Percentiles rank a stretch among this genome's conserved stretches.
Conservation (phyloP, 1,140 invertebrate genomes). For the Yoshiicerus persimilis region DNA sequence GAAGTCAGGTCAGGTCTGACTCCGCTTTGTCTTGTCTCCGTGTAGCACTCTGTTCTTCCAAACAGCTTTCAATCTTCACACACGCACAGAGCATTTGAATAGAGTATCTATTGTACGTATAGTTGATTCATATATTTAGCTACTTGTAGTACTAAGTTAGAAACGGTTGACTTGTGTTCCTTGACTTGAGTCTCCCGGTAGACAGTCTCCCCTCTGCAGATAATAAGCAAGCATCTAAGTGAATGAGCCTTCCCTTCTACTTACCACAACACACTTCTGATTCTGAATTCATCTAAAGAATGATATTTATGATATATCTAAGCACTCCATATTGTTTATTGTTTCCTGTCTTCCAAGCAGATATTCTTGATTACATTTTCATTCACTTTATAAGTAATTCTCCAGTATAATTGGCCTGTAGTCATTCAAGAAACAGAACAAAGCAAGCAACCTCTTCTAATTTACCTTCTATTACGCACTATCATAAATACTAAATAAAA, state of each 20-base stretch:
- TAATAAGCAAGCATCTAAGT: background rate
- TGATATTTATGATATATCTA: background rate
- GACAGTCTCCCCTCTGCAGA: background rate
- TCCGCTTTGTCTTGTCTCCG: background rate
- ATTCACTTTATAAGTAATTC: background rate
- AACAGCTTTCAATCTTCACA: background rate
- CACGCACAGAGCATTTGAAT: background rate
- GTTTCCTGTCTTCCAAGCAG: background rate
- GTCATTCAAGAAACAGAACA: background rate
- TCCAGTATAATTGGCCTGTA: background rate
- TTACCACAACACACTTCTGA: background rate
- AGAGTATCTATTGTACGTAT: background rate
- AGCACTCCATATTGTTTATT: background rate
- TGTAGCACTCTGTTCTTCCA: background rate
- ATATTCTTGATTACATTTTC: background rate
- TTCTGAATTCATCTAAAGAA: background rate
- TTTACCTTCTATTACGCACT: background rate
- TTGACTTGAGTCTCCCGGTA: no score
- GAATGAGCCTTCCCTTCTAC: background rate
- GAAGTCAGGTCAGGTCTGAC: background rate
- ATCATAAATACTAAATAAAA: background rate
- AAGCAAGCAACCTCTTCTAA: background rate
- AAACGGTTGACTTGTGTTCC: background rate
- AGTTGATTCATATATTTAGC: background rate
- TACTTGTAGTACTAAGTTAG: background rate